phyloP scores from a whole-genome alignment of 92 coral and sea anemone genomes.

The Palythoa heliodiscus region DNA sequence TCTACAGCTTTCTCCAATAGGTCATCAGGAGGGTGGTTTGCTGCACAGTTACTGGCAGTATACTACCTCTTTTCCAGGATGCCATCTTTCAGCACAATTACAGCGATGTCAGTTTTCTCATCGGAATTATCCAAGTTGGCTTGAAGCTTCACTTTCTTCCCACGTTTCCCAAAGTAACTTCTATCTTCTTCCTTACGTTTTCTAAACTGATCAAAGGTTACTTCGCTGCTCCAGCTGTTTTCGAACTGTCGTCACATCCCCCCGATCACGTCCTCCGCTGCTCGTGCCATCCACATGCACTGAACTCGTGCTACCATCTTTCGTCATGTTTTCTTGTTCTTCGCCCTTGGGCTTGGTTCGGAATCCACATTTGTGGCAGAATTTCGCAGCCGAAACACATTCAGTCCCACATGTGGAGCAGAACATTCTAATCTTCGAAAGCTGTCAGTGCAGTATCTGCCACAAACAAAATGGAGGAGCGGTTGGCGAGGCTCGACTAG shows the following conservation, averaged over 20 bases:
- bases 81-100: slow-evolving; percentile 59
- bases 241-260: slow-evolving; percentile 37
- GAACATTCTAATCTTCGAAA: slow-evolving; percentile 29
- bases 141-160: slow-evolving; percentile 37
- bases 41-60: slow-evolving; percentile 68
- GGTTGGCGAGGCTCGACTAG: slow-evolving; percentile 13
- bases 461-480: slow-evolving; percentile 37
- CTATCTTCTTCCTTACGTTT: slow-evolving; percentile 42
- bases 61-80: slow-evolving; percentile 59
- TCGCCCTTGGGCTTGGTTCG: slow-evolving; percentile 36
- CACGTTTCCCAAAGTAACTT: slow-evolving; percentile 41
- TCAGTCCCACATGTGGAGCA: slow-evolving; percentile 41
- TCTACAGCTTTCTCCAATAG: slow-evolving; percentile 68
- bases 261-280: slow-evolving; percentile 23
- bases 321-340: slow-evolving; percentile 34
- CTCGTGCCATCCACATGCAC: slow-evolving; percentile 36
- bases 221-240: slow-evolving; percentile 38
- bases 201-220: slow-evolving; percentile 31
- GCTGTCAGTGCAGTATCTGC: slow-evolving; percentile 1
- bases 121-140: slow-evolving; percentile 46
- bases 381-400: slow-evolving; percentile 31
- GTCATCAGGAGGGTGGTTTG: slow-evolving; percentile 58
- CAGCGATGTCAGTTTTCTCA: slow-evolving; percentile 62
- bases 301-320: slow-evolving; percentile 40
- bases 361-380: slow-evolving; percentile 36